phyloP scores from a whole-genome alignment of 2,888 invertebrate species.

The Chrysopilus asiliformis region DNA sequence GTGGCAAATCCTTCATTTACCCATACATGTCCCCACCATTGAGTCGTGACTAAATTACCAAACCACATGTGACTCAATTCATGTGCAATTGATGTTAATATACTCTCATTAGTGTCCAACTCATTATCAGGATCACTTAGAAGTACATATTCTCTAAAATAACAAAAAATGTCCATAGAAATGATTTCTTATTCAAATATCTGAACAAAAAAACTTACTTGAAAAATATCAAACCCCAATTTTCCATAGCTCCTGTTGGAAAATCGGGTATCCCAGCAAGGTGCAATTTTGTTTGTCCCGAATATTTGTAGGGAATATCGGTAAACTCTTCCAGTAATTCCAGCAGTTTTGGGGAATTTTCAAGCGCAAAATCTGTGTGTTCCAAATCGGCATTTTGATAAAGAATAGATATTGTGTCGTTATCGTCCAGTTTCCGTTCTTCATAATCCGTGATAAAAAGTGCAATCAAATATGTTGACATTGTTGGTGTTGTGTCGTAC shows the following conservation, averaged over 20 bases:
- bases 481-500: slow-evolving; percentile 37
- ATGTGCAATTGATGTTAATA: slow-evolving; percentile 30
- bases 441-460: slow-evolving; percentile 47
- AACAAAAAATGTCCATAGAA: too few relatives aligned
- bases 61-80: slow-evolving; percentile 58
- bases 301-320: slow-evolving; percentile 23
- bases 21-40: slow-evolving; percentile 54
- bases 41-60: slow-evolving; percentile 50
- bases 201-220: slow-evolving; percentile 34
- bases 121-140: slow-evolving; percentile 2
- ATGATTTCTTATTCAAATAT: too few relatives aligned
- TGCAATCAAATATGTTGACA: slow-evolving; percentile 64
- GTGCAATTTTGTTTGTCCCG: slow-evolving; percentile 19
- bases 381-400: slow-evolving; percentile 31
- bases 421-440: not conserved
- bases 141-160: too few relatives aligned
- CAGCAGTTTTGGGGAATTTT: slow-evolving; percentile 1
- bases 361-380: slow-evolving; percentile 42
- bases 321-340: slow-evolving; percentile 6
- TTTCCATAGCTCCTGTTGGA: slow-evolving; percentile 63
- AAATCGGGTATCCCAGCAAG: slow-evolving; percentile 51
- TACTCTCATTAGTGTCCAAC: slow-evolving; percentile 2
- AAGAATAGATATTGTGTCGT: slow-evolving; percentile 4
- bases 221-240: slow-evolving; percentile 56
- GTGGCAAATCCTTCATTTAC: slow-evolving; percentile 55